phyloP scores from a whole-genome alignment of 2,113 vertebrate species.

The Tyrannus savana region DNA sequence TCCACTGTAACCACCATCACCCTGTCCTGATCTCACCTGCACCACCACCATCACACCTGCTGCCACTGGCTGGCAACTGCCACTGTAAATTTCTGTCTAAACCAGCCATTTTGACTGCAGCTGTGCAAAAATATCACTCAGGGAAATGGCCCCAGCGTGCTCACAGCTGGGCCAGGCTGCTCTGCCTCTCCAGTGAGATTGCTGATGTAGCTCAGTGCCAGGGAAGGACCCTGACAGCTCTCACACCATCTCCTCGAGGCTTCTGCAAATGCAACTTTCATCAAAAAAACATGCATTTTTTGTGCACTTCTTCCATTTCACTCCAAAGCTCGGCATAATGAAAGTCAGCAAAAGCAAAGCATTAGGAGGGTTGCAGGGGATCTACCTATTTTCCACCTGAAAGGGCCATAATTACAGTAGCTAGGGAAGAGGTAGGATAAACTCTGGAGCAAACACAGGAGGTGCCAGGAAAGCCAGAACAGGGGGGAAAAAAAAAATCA shows the following conservation, averaged over 20 bases:
- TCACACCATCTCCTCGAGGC: not conserved
- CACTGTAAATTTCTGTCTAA: not conserved
- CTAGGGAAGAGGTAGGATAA: not conserved
- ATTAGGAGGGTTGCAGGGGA: not conserved
- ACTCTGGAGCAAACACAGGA: not conserved
- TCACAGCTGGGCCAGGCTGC: not conserved
- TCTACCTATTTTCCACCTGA: not conserved
- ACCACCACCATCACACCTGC: not conserved
- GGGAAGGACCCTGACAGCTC: not conserved
- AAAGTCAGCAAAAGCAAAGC: not conserved
- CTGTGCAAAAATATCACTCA: not conserved
- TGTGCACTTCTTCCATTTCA: not conserved
- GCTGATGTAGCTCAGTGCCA: not conserved
- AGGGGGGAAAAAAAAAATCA: not conserved
- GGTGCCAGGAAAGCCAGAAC: not conserved
- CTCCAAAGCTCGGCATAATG: not conserved
- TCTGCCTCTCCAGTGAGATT: not conserved
- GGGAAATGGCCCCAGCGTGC: not conserved
- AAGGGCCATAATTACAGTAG: not conserved
- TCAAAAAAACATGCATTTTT: not conserved
- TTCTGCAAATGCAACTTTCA: not conserved
- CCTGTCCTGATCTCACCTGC: not conserved
- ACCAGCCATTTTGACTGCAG: not conserved
- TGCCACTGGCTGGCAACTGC: not conserved
- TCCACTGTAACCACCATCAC: not conserved